A percentile compares a stretch with the other conserved stretches of the same genome.
Conservation (phyloP, 1,140 invertebrate genomes). For the Nephila pilipes region DNA sequence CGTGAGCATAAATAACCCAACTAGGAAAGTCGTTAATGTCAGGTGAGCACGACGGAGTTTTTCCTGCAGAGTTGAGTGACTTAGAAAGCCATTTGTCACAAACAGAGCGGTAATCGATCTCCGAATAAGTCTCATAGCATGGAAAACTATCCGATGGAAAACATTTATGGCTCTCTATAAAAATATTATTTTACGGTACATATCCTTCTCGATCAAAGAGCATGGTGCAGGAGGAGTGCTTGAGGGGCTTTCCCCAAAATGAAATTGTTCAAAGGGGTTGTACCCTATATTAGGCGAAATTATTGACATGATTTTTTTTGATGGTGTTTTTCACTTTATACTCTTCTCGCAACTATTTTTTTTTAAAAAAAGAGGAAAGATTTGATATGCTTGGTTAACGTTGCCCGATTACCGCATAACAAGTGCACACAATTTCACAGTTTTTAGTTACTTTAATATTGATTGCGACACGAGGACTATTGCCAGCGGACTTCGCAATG, state of each 20-base stretch:
- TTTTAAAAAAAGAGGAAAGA: too few species aligned
- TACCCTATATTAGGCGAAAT: not conserved
- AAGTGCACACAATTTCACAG: too few species aligned
- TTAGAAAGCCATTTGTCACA: slow-evolving; percentile 31
- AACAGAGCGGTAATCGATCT: slow-evolving; percentile 26
- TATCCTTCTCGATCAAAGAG: slow-evolving; percentile 11
- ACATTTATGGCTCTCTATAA: slow-evolving; percentile 46
- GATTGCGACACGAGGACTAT: too few species aligned
- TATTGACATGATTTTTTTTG: too few species aligned
- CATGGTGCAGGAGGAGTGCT: not conserved
- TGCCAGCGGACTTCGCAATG: too few species aligned
- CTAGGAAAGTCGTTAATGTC: slow-evolving; percentile 29
- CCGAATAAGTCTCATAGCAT: not conserved
- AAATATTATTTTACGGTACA: slow-evolving; percentile 57
- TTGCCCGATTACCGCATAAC: too few species aligned
- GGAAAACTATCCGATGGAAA: slow-evolving; percentile 52
- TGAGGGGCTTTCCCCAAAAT: not conserved
- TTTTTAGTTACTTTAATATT: too few species aligned
- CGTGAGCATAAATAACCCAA: slow-evolving; percentile 14
- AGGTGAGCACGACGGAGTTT: not conserved
- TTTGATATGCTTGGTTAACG: too few species aligned
- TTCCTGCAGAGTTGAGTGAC: slow-evolving; percentile 9
- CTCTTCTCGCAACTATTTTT: too few species aligned
- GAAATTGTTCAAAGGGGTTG: not conserved
- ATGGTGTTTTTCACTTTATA: too few species aligned